phyloP scores from a whole-genome alignment of 2,888 invertebrate species.

The Drosophila siamana region DNA sequence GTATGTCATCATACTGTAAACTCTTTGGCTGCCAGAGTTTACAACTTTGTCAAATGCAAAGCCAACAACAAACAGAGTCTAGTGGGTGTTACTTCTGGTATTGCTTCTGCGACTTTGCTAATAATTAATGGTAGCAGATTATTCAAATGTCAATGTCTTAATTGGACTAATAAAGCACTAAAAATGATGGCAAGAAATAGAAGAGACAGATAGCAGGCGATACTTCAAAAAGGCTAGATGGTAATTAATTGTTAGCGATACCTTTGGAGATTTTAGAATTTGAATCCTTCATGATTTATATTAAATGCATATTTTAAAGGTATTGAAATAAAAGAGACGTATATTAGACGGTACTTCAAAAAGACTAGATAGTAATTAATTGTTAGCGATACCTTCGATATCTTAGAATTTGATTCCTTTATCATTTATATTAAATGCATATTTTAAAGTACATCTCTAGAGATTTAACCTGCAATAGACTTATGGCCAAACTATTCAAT shows the following conservation, averaged over 20 bases:
- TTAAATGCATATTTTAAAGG: too few species aligned
- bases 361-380: neutral
- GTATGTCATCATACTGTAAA: constrained; percentile 53
- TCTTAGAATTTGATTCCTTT: too few species aligned
- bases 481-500: too few species aligned
- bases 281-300: too few species aligned
- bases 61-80: neutral
- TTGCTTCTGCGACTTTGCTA: constrained; percentile 4
- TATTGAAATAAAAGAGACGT: neutral
- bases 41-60: constrained; percentile 12
- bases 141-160: neutral
- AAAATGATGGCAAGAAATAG: neutral
- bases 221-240: neutral
- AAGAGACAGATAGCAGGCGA: neutral
- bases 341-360: neutral
- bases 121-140: constrained; percentile 19
- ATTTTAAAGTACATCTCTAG: too few species aligned
- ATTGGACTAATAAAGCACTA: neutral
- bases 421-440: too few species aligned
- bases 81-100: neutral
- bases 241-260: too few species aligned
- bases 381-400: too few species aligned
- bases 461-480: too few species aligned
- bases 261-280: too few species aligned
- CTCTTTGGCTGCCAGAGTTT: constrained; percentile 44